A percentile compares a stretch with the other conserved stretches of the same genome.
Conservation (phyloP, 2,113 vertebrate species). For the Neolamprologus falcicula region DNA sequence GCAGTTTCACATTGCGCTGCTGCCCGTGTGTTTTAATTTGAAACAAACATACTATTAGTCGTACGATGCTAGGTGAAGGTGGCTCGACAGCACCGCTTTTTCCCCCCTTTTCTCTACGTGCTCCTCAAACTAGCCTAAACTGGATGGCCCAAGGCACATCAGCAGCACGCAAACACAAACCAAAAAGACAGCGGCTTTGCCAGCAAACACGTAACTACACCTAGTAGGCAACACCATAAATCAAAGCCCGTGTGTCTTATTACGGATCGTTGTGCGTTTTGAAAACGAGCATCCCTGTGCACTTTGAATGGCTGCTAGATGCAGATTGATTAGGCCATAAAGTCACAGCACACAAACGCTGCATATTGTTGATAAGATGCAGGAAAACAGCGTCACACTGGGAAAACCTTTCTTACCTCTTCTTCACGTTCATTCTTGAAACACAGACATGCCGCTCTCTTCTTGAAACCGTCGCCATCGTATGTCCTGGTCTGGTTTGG, state of each 20-base stretch:
- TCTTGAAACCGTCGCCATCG: conserved; percentile 94
- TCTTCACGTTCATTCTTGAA: conserved; percentile 93
- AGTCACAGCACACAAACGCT: background rate
- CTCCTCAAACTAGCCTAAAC: conserved; percentile 68
- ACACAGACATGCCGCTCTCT: conserved; percentile 92
- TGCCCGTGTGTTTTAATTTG: conserved; percentile 15
- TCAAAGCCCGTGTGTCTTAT: background rate
- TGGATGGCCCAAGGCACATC: conserved; percentile 59
- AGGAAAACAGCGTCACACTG: background rate
- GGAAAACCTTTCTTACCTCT: conserved; percentile 72
- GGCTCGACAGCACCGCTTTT: background rate
- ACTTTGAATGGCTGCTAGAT: conserved; percentile 18
- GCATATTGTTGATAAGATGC: background rate
- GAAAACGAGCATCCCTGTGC: background rate
- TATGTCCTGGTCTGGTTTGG: conserved; percentile 97
- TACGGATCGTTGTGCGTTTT: background rate
- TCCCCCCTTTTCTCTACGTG: conserved; percentile 2
- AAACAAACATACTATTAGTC: background rate
- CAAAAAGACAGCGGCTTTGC: background rate
- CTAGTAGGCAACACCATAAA: background rate
- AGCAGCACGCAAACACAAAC: background rate
- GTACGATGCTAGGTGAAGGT: background rate
- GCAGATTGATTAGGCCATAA: conserved; percentile 26
- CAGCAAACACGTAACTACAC: background rate
- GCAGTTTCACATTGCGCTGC: fast-evolving